These are phyloP conservation scores for Drymodes brunneopygia DNA, from an alignment of 2,113 vertebrate genomes.

Conservation along the genomic window DNA sequence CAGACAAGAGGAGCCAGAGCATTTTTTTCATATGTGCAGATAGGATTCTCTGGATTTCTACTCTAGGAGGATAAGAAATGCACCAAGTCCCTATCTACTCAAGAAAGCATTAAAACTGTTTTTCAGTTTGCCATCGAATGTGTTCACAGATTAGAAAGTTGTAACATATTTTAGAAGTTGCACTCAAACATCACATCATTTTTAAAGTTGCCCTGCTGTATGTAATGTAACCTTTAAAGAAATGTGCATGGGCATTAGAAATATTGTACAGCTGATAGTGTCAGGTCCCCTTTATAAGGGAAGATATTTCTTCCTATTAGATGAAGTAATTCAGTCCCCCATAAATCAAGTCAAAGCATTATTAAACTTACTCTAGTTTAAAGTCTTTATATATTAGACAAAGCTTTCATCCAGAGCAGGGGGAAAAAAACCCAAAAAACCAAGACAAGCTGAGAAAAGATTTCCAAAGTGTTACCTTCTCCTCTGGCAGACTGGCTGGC, in stretches of 20 bases:
- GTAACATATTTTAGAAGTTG: not conserved
- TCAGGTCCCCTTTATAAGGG: not conserved
- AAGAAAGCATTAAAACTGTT: not conserved
- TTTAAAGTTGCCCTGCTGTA: not conserved
- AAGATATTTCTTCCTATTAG: not conserved
- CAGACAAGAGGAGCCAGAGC: constrained; percentile 3
- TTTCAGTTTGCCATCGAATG: not conserved
- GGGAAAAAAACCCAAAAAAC: not conserved
- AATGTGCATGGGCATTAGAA: fast-evolving
- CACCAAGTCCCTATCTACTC: not conserved
- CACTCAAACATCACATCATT: not conserved
- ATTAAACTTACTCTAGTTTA: constrained; percentile 11
- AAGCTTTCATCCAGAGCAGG: constrained; percentile 19
- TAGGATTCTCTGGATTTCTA: not conserved
- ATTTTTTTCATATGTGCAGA: not conserved
- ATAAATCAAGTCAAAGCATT: constrained; percentile 38
- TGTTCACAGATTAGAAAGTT: not conserved
- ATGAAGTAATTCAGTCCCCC: not conserved
- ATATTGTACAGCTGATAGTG: not conserved
- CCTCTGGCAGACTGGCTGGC: constrained; percentile 95
- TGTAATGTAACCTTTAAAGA: not conserved
- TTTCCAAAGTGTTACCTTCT: constrained; percentile 90
- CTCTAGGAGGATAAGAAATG: not conserved
- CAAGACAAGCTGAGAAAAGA: constrained; percentile 28
- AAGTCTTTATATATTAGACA: not conserved